These are phyloP conservation scores for Palloptera scutellata DNA, from an alignment of 2,888 invertebrate genomes.

Conservation along the genomic window DNA sequence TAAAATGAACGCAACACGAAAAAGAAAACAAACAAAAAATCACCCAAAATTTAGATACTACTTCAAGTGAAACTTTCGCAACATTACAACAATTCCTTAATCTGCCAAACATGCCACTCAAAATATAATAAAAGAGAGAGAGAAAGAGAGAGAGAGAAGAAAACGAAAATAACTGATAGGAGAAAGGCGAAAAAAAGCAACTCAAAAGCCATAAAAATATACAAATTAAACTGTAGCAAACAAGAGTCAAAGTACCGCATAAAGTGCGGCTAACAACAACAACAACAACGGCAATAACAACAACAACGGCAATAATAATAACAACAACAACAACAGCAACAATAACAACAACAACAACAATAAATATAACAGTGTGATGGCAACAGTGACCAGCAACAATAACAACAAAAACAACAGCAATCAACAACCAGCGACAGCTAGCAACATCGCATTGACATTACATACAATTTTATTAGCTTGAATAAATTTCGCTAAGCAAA, in stretches of 20 bases:
- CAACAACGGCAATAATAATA: background rate
- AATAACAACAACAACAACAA: background rate
- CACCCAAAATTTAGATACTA: too few species aligned
- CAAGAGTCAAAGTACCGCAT: constrained; percentile 29
- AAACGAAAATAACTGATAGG: constrained; percentile 17
- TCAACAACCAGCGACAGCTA: too few species aligned
- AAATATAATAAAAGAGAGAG: constrained; percentile 2
- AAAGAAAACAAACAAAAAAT: too few species aligned
- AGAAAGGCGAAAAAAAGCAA: constrained; percentile 23
- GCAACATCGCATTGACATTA: constrained; percentile 44
- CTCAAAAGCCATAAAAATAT: constrained; percentile 29
- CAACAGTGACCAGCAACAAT: constrained; percentile 19
- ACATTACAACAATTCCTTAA: constrained; percentile 8
- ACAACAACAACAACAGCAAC: background rate
- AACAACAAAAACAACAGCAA: too few species aligned
- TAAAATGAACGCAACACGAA: background rate
- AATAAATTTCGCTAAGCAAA: constrained; percentile 9
- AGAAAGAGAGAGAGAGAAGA: too few species aligned
- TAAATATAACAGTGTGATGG: constrained; percentile 2
- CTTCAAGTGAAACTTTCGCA: background rate
- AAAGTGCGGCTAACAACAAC: constrained; percentile 22
- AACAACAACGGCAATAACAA: background rate
- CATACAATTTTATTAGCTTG: constrained; percentile 36
- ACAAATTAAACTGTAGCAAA: constrained; percentile 43
- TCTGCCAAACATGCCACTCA: background rate